Conservation (phyloP, 2,888 invertebrate species). For the Kuschelorhynchus macadamiae region DNA sequence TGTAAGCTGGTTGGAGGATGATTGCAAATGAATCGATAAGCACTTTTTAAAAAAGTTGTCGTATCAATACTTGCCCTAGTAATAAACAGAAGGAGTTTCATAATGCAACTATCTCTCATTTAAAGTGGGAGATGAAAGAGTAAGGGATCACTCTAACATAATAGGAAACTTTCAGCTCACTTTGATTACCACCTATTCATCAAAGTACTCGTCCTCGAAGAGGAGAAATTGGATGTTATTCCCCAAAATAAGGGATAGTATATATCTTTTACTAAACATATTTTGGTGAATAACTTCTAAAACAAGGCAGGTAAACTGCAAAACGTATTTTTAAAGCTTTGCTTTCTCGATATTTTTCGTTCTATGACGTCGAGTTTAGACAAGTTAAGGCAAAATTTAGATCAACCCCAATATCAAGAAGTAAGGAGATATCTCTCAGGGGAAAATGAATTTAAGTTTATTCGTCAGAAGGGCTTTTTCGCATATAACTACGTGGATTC, state of each 20-base stretch:
- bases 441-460: too few relatives aligned
- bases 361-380: not conserved
- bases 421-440: not conserved
- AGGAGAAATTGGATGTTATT: too few relatives aligned
- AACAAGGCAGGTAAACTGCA: not conserved
- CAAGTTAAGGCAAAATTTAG: not conserved
- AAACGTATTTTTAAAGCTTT: conserved; percentile 18
- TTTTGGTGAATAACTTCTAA: conserved; percentile 15
- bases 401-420: not conserved
- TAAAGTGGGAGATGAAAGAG: not conserved
- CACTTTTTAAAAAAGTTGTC: not conserved
- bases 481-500: not conserved
- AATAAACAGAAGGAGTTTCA: not conserved
- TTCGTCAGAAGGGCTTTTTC: conserved; percentile 1
- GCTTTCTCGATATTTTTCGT: conserved; percentile 16
- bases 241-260: conserved; percentile 58
- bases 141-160: conserved; percentile 1
- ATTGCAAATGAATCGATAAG: not conserved
- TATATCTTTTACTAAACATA: conserved; percentile 55
- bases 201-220: too few relatives aligned
- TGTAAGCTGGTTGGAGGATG: not conserved
- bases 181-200: conserved; percentile 58
- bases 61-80: not conserved
- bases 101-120: not conserved
- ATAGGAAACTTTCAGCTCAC: conserved; percentile 45